A percentile compares a stretch with the other conserved stretches of the same genome.
Evolutionary conservation across 2,888 invertebrate genomes (phyloP).

Genomic region (Nomada flava): DNA sequence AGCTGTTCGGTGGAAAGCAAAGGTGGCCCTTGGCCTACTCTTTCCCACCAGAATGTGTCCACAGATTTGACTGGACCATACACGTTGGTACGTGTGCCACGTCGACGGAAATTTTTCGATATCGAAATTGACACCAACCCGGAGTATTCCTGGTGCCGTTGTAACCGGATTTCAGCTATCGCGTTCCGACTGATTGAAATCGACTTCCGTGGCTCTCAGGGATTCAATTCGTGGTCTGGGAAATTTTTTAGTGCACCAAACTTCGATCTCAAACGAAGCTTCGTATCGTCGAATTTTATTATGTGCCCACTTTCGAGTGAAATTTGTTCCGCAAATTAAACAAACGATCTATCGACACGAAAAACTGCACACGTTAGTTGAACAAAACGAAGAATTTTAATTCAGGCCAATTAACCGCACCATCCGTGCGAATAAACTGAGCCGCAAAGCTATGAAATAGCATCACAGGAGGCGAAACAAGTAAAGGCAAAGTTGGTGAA

Average conservation of each 20-base stretch:
- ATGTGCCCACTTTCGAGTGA: too few species aligned
- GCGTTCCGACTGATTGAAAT: constrained; percentile 47
- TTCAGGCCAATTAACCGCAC: constrained; percentile 1
- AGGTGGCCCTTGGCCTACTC: constrained; percentile 22
- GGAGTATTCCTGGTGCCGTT: constrained; percentile 35
- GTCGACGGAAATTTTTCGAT: constrained; percentile 60
- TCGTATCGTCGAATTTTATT: too few species aligned
- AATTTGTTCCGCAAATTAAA: too few species aligned
- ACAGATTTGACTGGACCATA: constrained; percentile 19
- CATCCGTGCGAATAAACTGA: background rate
- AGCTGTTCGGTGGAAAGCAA: constrained; percentile 43
- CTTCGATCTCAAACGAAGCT: background rate
- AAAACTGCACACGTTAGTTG: background rate
- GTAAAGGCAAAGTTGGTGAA: constrained; percentile 3
- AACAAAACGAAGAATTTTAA: background rate
- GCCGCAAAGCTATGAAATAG: background rate
- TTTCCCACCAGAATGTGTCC: constrained; percentile 32
- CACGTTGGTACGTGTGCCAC: background rate
- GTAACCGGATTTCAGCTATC: constrained; percentile 44
- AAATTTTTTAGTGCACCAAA: background rate
- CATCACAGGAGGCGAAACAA: background rate
- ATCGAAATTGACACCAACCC: constrained; percentile 62
- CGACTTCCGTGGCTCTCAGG: constrained; percentile 12
- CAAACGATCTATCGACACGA: too few species aligned
- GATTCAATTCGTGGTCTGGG: constrained; percentile 22